Base-by-base conservation (phyloP, 1,140 invertebrate genomes). In the Bombus superbus region DNA sequence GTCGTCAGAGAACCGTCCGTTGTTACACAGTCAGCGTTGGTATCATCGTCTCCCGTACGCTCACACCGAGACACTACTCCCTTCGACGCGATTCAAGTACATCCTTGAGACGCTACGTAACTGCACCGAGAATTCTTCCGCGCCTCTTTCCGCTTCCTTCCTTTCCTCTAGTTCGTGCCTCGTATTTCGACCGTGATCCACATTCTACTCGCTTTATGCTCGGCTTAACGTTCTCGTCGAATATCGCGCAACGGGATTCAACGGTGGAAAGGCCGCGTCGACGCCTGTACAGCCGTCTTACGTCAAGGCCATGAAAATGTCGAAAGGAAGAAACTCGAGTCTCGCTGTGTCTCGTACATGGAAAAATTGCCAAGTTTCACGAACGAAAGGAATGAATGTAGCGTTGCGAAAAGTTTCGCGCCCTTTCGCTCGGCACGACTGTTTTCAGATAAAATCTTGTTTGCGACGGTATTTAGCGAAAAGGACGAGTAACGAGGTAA, bases 21-120 rank as follows among this genome's bases (percentile, higher is more conserved):
- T 69, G 74, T 78, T 69, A 53, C 66, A 42, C 18, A 40, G 38
- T 28, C 72, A 28, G 10, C 47, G 28, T 40, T 44, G 47, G 64
- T 47, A 22, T 86, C 85, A 10, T 64, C 59, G 74, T 69, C 42
- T 75, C 18, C 15, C 25, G 22, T 62, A 25, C 25, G 64, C 44
- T 40, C 22, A 18, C 69, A 32, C 83, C 18, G 1, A n/a, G 18
- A 57, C 42, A 11, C 25, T 4, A 11, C 25, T 4, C 68, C 71
- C 47, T 76, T 74, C 85, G 35, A 83, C 86, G 88, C 85, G 44
- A 89, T 85, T 90, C 86, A 81, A 93, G 92, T 85, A 83, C 84
- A 79, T 89, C 89, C 91, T 93, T 93, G 93, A 94, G 93, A 94
- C 92, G 86, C 88, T 91, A 92, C 92, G 86, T 92, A 92, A 91